Conservation (phyloP, 2,888 invertebrate species). For the Dioctria rufipes region DNA sequence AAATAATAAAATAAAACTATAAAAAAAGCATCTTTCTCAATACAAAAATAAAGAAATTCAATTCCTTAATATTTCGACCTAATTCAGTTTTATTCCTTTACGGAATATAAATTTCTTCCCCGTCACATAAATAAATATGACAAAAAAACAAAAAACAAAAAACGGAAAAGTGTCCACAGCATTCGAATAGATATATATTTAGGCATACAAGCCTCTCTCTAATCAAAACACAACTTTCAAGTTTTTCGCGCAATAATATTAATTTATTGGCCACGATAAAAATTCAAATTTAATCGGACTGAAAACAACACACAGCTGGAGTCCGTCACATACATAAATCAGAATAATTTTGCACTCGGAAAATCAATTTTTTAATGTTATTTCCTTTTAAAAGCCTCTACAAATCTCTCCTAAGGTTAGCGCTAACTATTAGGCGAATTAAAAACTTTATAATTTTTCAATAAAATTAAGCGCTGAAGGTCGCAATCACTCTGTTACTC, state of each 20-base stretch:
- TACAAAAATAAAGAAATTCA: no score
- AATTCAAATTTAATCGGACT: neutral
- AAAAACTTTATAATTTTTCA: neutral
- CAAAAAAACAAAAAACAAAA: no score
- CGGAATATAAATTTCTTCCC: no score
- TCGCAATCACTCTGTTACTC: neutral
- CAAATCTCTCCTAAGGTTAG: conserved; percentile 8
- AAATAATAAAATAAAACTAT: no score
- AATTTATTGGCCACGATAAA: conserved; percentile 16
- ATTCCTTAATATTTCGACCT: no score
- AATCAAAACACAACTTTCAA: neutral
- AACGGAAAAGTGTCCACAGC: no score
- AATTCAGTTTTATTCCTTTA: no score
- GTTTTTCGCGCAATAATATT: neutral
- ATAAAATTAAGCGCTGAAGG: neutral
- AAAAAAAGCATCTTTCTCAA: no score
- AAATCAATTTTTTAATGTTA: conserved; percentile 12
- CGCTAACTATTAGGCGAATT: neutral
- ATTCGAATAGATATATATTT: no score
- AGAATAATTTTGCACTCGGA: conserved; percentile 19
- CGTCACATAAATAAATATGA: no score
- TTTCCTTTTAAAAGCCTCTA: conserved; percentile 7
- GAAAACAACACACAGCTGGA: conserved; percentile 18
- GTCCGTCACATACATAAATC: neutral
- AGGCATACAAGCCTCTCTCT: no score